A percentile compares a stretch with the other conserved stretches of the same genome.
Evolutionary conservation across 2,797 vertebrate genomes (phyloP).

Genomic region (Nyctibius grandis): DNA sequence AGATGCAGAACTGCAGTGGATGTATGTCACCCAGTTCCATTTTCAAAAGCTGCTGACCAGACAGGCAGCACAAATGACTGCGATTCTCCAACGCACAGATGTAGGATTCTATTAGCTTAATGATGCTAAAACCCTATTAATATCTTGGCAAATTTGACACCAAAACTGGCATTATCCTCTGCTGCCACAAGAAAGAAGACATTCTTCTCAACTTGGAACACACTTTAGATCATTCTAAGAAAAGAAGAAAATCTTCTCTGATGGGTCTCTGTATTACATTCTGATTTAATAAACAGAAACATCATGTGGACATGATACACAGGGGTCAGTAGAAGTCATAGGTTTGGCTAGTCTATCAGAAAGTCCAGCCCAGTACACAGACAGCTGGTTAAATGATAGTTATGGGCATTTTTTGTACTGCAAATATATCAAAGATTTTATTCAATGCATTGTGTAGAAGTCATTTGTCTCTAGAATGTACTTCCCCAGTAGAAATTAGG

Average conservation of each 20-base stretch:
- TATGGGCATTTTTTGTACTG: background rate
- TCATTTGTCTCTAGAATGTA: background rate
- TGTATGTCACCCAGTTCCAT: background rate
- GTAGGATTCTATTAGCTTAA: constrained; percentile 14
- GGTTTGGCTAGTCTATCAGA: background rate
- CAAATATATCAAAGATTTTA: background rate
- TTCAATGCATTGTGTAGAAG: background rate
- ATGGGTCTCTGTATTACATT: background rate
- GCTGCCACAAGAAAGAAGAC: background rate
- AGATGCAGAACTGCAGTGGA: background rate
- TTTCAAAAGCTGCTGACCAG: background rate
- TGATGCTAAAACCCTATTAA: constrained; percentile 16
- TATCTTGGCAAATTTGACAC: background rate
- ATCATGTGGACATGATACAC: background rate
- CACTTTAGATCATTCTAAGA: background rate
- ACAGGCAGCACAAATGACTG: constrained; percentile 9
- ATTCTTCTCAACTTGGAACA: background rate
- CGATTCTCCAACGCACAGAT: background rate
- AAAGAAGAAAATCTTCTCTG: background rate
- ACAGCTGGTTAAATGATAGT: background rate
- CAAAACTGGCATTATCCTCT: background rate
- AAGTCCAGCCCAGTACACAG: background rate
- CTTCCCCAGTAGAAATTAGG: background rate
- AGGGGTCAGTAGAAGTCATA: background rate
- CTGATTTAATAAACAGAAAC: background rate